Evolutionary conservation across 2,888 invertebrate genomes (phyloP), one percentile per base, ranked within the genome.

Genomic region (Pimpla rufipes): DNA sequence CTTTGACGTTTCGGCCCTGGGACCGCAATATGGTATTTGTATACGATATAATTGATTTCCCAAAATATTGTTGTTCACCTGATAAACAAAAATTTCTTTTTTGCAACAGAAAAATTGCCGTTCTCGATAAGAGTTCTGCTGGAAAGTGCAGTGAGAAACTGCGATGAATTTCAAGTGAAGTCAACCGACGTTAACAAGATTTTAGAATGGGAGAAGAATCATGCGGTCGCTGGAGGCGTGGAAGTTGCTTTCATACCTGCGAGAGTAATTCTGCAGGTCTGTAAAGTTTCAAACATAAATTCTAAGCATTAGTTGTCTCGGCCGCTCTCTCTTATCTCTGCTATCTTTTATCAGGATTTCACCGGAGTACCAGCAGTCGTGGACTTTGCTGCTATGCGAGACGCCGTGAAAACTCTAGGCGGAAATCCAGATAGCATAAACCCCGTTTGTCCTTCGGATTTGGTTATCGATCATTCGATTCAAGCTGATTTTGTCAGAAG

Each of bases 311-410:
- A 6, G 7, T n/a, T 2, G 18, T 21, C 52, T 29, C 5, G 6
- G 10, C 2, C 42, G 4, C 21, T 16, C 5, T 16, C 5, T 64
- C 45, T 66, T 42, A 42, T 23, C 23, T 66, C 23, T 11, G 10
- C 1, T 45, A n/a, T 45, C 18, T 23, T 42, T 45, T 13, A 89
- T 2, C 92, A 98, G 97, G 98, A 98, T 92, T 96, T 98, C 86
- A 99, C 99, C 13, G 99, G 99, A 2, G 99, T 99, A 0, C 99
- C 99, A 0, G 99, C 99, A 0, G 98, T 99, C 29, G 99, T 99
- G 0, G 99, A 99, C 94, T 98, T 99, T 94, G 99, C 99, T 13
- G 98, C 99, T 0, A 99, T 99, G 99, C 95, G 99, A 81, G 99
- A 99, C 93, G 98, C 99, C 0, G 98, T 99, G 0, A 95, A 97